These are phyloP conservation scores for Alcedo quadribrachys DNA, from an alignment of 2,797 vertebrate genomes.

Conservation along the genomic window DNA sequence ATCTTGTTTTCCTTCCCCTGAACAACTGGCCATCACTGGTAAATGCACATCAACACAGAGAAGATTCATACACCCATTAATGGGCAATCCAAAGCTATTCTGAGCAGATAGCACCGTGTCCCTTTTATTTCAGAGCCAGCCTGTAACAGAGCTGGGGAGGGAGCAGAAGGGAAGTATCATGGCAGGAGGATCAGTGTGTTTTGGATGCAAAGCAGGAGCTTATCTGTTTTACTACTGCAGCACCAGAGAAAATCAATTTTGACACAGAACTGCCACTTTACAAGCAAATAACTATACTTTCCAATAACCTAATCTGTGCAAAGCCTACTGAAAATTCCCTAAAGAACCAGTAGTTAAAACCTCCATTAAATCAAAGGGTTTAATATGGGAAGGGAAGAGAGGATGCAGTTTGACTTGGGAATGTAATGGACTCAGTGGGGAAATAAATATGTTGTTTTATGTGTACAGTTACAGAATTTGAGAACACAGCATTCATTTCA, in stretches of 20 bases:
- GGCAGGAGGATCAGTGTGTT: conserved; percentile 75
- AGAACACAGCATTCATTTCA: conserved; percentile 81
- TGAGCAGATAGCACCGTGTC: not conserved
- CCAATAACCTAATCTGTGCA: conserved; percentile 91
- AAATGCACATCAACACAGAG: not conserved
- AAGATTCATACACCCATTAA: not conserved
- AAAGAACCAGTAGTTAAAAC: conserved; percentile 89
- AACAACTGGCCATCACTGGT: not conserved
- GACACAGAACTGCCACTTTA: conserved; percentile 89
- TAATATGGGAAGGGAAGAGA: conserved; percentile 84
- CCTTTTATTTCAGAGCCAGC: conserved; percentile 12
- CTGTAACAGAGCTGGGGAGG: conserved; percentile 17
- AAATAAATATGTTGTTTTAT: conserved; percentile 84
- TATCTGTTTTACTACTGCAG: conserved; percentile 89
- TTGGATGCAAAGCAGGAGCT: conserved; percentile 85
- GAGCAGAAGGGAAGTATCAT: conserved; percentile 62
- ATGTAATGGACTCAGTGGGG: conserved; percentile 81
- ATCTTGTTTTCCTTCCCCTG: not conserved
- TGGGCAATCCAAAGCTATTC: not conserved
- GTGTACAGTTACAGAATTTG: conserved; percentile 80
- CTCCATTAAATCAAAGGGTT: conserved; percentile 91
- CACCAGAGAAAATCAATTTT: conserved; percentile 92
- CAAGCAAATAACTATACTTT: conserved; percentile 91
- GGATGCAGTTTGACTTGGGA: conserved; percentile 83
- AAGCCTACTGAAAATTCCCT: conserved; percentile 90